Conservation (phyloP, 35 echinoderm and acorn worm species). For the Chiridota heheva region DNA sequence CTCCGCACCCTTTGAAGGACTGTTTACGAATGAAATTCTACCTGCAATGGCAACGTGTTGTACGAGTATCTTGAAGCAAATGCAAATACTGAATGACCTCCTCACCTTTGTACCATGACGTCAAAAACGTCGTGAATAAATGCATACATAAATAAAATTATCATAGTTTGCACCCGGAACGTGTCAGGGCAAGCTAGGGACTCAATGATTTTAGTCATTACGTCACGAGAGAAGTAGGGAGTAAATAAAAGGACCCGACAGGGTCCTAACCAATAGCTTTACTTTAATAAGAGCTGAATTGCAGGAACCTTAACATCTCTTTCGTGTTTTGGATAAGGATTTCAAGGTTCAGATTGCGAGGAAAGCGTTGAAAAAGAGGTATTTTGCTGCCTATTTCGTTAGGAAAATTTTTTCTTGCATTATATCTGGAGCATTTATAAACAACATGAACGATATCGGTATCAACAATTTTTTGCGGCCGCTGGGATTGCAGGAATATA, state of each 20-base stretch:
- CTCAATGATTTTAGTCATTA: conserved; percentile 43
- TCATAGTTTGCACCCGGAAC: conserved; percentile 54
- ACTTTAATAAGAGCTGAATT: conserved; percentile 27
- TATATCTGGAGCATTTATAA: conserved; percentile 27
- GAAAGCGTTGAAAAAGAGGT: no score
- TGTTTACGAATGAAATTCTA: conserved; percentile 39
- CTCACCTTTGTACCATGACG: conserved; percentile 35
- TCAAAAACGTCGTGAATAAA: conserved; percentile 55
- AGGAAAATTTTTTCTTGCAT: conserved; percentile 22
- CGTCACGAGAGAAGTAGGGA: conserved; percentile 50
- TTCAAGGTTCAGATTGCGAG: no score
- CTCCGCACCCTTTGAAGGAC: neutral
- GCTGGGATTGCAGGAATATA: conserved; percentile 61
- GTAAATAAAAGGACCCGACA: conserved; percentile 51
- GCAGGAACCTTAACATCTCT: conserved; percentile 39
- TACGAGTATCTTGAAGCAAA: no score
- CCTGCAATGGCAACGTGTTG: conserved; percentile 28
- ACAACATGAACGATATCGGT: conserved; percentile 53
- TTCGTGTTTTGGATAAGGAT: no score
- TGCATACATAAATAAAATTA: conserved; percentile 57
- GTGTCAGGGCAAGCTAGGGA: conserved; percentile 42
- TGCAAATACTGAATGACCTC: no score
- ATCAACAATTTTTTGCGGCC: conserved; percentile 53
- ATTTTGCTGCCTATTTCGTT: no score
- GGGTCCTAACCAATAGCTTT: conserved; percentile 34